These are phyloP conservation scores for Cistogaster globosa DNA, from an alignment of 2,888 invertebrate genomes.

Conservation along the genomic window DNA sequence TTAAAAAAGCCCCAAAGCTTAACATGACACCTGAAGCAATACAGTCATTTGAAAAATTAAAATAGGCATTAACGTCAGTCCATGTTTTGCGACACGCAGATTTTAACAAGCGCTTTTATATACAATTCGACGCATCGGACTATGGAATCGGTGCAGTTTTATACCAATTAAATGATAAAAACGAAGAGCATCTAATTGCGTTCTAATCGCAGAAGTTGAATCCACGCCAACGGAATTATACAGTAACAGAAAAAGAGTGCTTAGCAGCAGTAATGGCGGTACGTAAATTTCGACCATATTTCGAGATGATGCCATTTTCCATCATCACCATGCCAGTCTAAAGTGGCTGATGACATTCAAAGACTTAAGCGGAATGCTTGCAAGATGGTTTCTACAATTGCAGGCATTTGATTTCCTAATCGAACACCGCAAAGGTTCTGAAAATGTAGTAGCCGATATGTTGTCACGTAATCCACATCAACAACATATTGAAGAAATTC, in stretches of 20 bases:
- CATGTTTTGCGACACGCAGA: too few species aligned
- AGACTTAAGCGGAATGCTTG: slow-evolving; percentile 10
- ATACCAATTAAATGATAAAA: too few species aligned
- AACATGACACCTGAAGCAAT: too few species aligned
- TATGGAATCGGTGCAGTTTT: too few species aligned
- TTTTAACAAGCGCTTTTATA: too few species aligned
- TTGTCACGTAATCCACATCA: not conserved
- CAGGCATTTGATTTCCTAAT: slow-evolving; percentile 16
- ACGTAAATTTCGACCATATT: not conserved
- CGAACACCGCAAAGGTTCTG: slow-evolving; percentile 6
- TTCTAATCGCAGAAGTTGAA: not conserved
- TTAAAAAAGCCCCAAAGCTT: too few species aligned
- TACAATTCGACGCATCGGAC: too few species aligned
- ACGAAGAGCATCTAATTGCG: slow-evolving; percentile 1
- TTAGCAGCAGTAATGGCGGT: not conserved
- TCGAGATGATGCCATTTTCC: not conserved
- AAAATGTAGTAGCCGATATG: slow-evolving; percentile 16
- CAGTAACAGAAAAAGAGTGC: not conserved
- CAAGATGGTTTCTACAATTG: slow-evolving; percentile 2
- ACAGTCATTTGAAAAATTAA: too few species aligned
- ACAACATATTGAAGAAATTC: not conserved
- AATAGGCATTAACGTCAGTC: too few species aligned
- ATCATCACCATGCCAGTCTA: slow-evolving; percentile 15
- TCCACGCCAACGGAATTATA: not conserved
- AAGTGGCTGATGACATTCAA: slow-evolving; percentile 19